Conservation (phyloP, 2,888 invertebrate genomes). For the Epinotia nisella region DNA sequence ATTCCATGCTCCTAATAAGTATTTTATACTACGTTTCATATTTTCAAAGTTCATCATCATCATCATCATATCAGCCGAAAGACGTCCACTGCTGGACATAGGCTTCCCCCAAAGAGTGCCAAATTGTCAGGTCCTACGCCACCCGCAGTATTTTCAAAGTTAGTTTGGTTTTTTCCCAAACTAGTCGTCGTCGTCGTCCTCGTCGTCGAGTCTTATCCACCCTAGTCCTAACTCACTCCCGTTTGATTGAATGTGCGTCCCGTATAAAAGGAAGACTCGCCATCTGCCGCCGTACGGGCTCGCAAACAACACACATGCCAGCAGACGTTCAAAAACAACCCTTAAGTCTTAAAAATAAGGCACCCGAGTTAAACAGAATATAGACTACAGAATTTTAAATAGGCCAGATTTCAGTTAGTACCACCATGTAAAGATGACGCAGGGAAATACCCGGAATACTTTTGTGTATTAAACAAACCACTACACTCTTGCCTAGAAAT, state of each 20-base stretch:
- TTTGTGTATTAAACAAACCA: background rate
- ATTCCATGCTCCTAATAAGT: too few species aligned
- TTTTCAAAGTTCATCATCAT: too few species aligned
- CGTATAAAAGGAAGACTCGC: constrained; percentile 78
- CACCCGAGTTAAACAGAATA: background rate
- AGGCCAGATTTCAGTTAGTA: constrained; percentile 39
- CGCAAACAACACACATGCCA: constrained; percentile 31
- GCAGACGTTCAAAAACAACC: background rate
- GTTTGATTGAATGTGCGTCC: constrained; percentile 76
- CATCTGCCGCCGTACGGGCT: constrained; percentile 68
- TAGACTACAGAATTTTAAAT: constrained; percentile 28
- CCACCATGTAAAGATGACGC: background rate
- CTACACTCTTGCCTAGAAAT: too few species aligned
- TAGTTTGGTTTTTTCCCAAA: background rate
- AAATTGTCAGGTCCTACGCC: too few species aligned
- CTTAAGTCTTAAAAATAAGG: constrained; percentile 2
- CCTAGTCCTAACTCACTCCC: constrained; percentile 54
- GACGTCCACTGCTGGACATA: too few species aligned
- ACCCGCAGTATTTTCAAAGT: too few species aligned
- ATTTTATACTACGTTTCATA: too few species aligned
- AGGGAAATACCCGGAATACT: constrained; percentile 11
- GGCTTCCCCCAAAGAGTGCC: too few species aligned
- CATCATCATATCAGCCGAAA: too few species aligned
- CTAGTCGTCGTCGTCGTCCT: too few species aligned
- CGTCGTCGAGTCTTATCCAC: constrained; percentile 63